These are phyloP conservation scores for Aplysina aerophoba DNA, from an alignment of 37 sponge, comb jelly and placozoan species.

Conservation along the genomic window DNA sequence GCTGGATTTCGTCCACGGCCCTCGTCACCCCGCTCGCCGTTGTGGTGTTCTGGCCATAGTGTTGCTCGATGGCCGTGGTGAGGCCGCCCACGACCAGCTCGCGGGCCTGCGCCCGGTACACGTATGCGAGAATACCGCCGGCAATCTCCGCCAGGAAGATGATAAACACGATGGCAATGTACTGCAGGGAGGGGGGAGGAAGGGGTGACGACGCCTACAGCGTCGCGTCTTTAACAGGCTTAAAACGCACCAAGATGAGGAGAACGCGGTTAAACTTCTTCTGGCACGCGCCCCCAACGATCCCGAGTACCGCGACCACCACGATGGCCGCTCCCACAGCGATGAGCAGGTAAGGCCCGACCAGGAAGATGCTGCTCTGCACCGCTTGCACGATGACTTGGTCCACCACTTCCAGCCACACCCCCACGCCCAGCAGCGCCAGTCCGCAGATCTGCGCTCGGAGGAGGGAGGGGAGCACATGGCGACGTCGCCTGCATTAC, in stretches of 20 bases:
- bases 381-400: conserved; percentile 18
- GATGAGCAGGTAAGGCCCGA: conserved; percentile 65
- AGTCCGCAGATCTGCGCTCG: conserved; percentile 57
- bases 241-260: conserved; percentile 57
- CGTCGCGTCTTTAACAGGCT: no score
- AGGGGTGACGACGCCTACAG: neutral
- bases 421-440: conserved; percentile 61
- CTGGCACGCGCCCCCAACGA: conserved; percentile 60
- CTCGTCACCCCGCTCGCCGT: neutral
- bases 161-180: conserved; percentile 55
- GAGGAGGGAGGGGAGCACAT: conserved; percentile 6
- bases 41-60: neutral
- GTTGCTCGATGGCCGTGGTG: neutral
- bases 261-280: conserved; percentile 53
- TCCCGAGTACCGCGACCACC: conserved; percentile 53
- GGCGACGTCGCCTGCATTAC: no score
- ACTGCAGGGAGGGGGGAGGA: conserved; percentile 37
- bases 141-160: conserved; percentile 51
- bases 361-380: conserved; percentile 15
- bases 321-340: conserved; percentile 55
- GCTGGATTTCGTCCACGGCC: conserved; percentile 61
- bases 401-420: conserved; percentile 52
- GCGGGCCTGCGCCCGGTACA: conserved; percentile 29
- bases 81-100: conserved; percentile 14
- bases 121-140: conserved; percentile 59